Evolutionary conservation across 2,113 vertebrate genomes (phyloP).

Genomic region (Rhinolophus ferrumequinum): DNA sequence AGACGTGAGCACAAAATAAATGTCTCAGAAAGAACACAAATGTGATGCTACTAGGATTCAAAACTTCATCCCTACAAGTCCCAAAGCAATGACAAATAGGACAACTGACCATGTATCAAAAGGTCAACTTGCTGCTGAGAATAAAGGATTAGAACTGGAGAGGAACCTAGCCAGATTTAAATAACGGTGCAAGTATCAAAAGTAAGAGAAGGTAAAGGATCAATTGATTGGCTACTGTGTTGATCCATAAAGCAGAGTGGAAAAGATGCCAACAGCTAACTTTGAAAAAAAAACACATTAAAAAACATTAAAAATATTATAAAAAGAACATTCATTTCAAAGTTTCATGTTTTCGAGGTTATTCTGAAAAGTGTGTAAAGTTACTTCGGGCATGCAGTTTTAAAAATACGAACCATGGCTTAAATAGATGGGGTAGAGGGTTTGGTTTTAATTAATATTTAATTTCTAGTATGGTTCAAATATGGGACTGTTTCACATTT

Average conservation of each 20-base stretch:
- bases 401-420: background rate
- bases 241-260: background rate
- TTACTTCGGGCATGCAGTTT: background rate
- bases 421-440: background rate
- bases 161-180: conserved; percentile 56
- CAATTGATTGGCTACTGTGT: background rate
- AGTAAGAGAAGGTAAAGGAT: conserved; percentile 44
- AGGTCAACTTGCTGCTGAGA: conserved; percentile 51
- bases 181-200: conserved; percentile 56
- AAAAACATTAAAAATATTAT: background rate
- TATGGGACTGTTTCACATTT: background rate
- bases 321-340: background rate
- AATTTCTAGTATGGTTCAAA: background rate
- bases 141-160: conserved; percentile 50
- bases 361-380: background rate
- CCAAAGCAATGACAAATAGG: conserved; percentile 67
- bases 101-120: conserved; percentile 44
- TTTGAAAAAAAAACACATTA: background rate
- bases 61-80: conserved; percentile 69
- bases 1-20: conserved; percentile 73
- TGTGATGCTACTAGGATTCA: conserved; percentile 70
- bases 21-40: conserved; percentile 68
- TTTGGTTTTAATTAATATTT: background rate
- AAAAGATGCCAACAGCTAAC: conserved; percentile 3
- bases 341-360: background rate